phyloP scores from a whole-genome alignment of 2,113 vertebrate genomes.

The Falco punctatus region DNA sequence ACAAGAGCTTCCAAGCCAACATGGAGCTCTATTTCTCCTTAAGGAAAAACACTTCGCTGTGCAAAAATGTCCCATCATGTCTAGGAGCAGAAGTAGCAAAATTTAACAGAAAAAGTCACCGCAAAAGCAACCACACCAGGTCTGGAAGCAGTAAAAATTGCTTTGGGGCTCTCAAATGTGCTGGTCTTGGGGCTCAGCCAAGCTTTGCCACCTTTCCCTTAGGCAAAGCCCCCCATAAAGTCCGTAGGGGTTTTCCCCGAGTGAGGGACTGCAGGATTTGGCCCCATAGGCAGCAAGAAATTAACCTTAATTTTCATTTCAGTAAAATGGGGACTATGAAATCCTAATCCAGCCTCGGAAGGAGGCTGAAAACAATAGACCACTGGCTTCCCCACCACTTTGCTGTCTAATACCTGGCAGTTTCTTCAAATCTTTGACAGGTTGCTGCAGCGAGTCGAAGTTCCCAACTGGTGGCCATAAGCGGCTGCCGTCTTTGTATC shows the following conservation, averaged over 20 bases:
- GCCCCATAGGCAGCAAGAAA: neutral
- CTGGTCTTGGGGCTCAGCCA: neutral
- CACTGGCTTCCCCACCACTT: neutral
- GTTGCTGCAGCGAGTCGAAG: conserved; percentile 11
- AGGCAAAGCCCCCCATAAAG: neutral
- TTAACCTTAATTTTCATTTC: conserved; percentile 31
- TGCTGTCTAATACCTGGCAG: neutral
- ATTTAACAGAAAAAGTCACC: neutral
- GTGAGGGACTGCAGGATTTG: neutral
- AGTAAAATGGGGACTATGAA: neutral
- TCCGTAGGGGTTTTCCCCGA: neutral
- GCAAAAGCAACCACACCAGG: neutral
- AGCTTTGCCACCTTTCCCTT: neutral
- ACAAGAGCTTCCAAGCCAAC: neutral
- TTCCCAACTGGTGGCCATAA: conserved; percentile 61
- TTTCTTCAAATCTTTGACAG: conserved; percentile 53
- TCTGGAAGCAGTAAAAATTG: neutral
- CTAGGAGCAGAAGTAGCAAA: neutral
- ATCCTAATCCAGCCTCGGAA: neutral
- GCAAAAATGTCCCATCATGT: neutral
- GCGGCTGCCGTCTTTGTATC: conserved; percentile 59
- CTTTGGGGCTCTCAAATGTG: neutral
- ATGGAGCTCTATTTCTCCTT: neutral
- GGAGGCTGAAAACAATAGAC: neutral
- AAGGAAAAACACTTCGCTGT: neutral